phyloP scores from a whole-genome alignment of 2,113 vertebrate genomes.

The Catagonus wagneri region DNA sequence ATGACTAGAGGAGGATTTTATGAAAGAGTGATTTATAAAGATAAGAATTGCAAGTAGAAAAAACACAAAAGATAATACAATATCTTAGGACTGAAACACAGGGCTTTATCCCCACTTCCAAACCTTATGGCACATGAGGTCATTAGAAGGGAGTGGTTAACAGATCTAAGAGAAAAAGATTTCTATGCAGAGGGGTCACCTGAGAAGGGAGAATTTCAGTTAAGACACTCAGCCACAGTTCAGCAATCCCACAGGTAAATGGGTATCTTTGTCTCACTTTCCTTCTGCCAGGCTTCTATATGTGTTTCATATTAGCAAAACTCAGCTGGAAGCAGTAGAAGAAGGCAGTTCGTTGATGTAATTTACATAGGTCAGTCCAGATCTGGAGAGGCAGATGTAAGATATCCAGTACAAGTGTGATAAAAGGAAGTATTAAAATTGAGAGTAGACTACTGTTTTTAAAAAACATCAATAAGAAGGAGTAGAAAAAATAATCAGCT shows the following conservation, averaged over 20 bases:
- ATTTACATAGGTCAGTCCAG: neutral
- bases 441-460: neutral
- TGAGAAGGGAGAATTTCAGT: neutral
- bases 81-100: neutral
- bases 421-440: neutral
- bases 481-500: neutral
- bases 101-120: neutral
- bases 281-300: neutral
- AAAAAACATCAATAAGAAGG: neutral
- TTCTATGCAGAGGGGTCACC: neutral
- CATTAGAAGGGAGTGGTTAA: fast-evolving
- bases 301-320: neutral
- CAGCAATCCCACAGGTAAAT: neutral
- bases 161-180: neutral
- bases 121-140: neutral
- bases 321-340: neutral
- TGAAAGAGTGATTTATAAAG: conserved; percentile 11
- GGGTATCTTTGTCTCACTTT: neutral
- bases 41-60: neutral
- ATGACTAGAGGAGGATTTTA: neutral
- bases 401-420: neutral
- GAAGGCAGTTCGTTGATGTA: neutral
- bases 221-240: neutral
- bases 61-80: neutral
- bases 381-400: neutral